Evolutionary conservation across 2,113 vertebrate species (phyloP).

Genomic region (Meriones unguiculatus): DNA sequence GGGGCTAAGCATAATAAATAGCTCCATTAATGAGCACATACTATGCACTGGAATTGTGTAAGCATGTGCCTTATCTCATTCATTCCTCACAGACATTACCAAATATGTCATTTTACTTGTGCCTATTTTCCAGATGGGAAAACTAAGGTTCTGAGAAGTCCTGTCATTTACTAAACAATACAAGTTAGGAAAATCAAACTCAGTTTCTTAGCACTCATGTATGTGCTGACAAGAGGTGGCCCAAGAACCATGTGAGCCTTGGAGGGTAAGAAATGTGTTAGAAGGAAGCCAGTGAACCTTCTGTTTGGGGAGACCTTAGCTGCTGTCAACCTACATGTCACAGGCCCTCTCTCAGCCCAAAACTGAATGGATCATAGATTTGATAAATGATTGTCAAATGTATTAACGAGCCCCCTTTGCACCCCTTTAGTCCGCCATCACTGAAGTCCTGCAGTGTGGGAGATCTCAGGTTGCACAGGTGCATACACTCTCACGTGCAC

Average conservation of each 20-base stretch:
- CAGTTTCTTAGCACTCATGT: neutral
- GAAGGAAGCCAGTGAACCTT: neutral
- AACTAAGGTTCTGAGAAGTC: conserved; percentile 26
- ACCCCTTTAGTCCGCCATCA: conserved; percentile 1
- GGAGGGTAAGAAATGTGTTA: no score
- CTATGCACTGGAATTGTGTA: neutral
- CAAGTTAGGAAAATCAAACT: neutral
- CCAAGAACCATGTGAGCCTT: neutral
- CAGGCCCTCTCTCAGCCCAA: neutral
- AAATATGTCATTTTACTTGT: neutral
- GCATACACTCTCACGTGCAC: no score
- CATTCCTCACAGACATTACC: neutral
- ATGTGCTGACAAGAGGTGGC: neutral
- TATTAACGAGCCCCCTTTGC: conserved; percentile 13
- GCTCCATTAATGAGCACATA: rapidly evolving
- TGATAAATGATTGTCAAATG: conserved; percentile 40
- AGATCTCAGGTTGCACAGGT: neutral
- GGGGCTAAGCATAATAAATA: neutral
- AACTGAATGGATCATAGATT: neutral
- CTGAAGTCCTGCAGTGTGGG: neutral
- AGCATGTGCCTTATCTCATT: neutral
- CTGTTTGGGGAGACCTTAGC: conserved; percentile 17
- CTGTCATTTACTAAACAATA: neutral
- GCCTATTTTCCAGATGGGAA: conserved; percentile 23
- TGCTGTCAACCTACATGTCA: neutral